A percentile compares a stretch with the other conserved stretches of the same genome.
Conservation (phyloP, 2,113 vertebrate species). For the Butastur rufipennis region DNA sequence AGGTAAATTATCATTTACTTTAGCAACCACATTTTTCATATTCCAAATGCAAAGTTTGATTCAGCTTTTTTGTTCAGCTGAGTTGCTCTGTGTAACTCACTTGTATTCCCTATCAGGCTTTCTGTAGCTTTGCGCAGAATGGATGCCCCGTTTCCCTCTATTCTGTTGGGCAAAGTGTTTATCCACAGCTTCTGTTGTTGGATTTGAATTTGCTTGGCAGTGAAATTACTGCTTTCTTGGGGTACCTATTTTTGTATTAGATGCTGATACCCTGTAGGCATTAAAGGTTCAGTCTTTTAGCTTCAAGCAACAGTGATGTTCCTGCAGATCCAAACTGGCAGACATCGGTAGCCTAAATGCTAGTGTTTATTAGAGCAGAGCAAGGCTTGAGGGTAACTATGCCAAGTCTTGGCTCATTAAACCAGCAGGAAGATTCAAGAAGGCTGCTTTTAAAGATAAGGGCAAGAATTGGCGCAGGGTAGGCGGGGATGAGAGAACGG, state of each 20-base stretch:
- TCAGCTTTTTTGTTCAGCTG: neutral
- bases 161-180: neutral
- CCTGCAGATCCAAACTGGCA: neutral
- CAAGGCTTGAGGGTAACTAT: neutral
- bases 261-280: neutral
- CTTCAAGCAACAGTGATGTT: neutral
- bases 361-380: slow-evolving; percentile 38
- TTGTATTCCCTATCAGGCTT: neutral
- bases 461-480: neutral
- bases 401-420: slow-evolving; percentile 30
- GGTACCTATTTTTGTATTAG: neutral
- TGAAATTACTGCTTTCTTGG: neutral
- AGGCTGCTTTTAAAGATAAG: slow-evolving; percentile 16
- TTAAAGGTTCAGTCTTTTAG: slow-evolving; percentile 9
- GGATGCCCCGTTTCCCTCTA: neutral
- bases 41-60: neutral
- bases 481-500: neutral
- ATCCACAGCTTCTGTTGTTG: neutral
- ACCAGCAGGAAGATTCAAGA: neutral
- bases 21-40: neutral
- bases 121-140: neutral
- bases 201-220: neutral
- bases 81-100: neutral
- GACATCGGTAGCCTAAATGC: neutral
- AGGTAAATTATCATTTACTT: neutral